Evolutionary conservation across 2,113 vertebrate genomes (phyloP).

Genomic region (Echinops telfairi): DNA sequence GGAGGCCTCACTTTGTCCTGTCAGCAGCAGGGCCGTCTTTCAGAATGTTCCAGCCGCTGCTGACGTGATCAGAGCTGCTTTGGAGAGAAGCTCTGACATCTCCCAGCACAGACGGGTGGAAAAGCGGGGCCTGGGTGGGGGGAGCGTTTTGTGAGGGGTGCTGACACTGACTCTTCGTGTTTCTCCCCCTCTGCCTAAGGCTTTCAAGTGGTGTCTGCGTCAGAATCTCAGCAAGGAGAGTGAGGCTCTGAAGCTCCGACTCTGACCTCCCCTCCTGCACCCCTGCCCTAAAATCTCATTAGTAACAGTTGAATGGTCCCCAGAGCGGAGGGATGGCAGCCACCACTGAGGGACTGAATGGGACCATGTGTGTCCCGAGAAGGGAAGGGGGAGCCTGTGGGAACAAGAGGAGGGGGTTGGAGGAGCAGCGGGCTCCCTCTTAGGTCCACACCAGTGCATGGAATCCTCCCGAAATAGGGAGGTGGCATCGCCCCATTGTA

Average conservation of each 20-base stretch:
- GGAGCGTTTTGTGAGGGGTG: not conserved
- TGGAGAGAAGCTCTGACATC: not conserved
- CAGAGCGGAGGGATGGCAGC: not conserved
- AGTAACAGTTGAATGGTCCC: not conserved
- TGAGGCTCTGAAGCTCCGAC: not conserved
- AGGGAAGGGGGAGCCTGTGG: not conserved
- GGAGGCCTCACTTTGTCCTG: not conserved
- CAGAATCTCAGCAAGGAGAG: conserved; percentile 34
- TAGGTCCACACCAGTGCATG: not conserved
- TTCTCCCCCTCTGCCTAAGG: conserved; percentile 50
- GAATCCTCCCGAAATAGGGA: accelerated
- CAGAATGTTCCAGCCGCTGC: not conserved
- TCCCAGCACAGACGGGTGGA: not conserved
- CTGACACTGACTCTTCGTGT: conserved; percentile 20
- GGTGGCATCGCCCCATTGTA: not conserved
- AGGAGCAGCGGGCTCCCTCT: too few relatives aligned
- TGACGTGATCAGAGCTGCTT: not conserved
- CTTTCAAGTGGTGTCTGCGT: not conserved
- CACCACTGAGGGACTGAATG: accelerated
- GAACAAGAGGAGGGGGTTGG: not conserved
- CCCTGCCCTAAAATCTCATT: not conserved
- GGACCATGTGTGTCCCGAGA: not conserved
- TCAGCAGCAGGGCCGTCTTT: not conserved
- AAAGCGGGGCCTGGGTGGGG: not conserved
- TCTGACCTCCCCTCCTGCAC: not conserved